Evolutionary conservation across 2,797 vertebrate species (phyloP).

Genomic region (Austrolebias charrua): DNA sequence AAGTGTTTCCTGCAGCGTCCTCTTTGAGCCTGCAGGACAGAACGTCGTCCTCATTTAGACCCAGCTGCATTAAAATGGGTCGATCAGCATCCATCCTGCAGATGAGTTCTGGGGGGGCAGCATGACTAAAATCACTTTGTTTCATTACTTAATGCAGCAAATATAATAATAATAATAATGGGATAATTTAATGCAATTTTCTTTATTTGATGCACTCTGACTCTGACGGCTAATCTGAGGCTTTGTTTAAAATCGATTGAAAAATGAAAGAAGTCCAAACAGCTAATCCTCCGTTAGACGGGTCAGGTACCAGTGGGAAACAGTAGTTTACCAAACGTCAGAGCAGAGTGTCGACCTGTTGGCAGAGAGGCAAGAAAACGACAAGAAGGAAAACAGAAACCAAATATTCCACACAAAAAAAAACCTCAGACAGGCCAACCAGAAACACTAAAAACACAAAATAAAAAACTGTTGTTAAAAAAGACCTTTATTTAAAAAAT

Average conservation of each 20-base stretch:
- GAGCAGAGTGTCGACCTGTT: neutral
- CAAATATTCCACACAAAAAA: too few species aligned
- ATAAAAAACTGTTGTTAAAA: too few species aligned
- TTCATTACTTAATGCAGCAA: slow-evolving; percentile 75
- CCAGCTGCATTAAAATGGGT: slow-evolving; percentile 46
- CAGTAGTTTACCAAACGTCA: neutral
- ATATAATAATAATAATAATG: slow-evolving; percentile 81
- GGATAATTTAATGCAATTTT: slow-evolving; percentile 42
- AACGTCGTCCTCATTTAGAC: slow-evolving; percentile 44
- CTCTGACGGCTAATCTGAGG: slow-evolving; percentile 76
- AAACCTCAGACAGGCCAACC: neutral
- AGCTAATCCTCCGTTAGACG: slow-evolving; percentile 42
- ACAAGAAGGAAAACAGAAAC: neutral
- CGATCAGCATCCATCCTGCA: slow-evolving; percentile 71
- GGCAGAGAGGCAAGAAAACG: neutral
- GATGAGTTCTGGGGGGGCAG: slow-evolving; percentile 61
- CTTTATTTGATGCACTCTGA: slow-evolving; percentile 45
- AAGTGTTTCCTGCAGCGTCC: neutral
- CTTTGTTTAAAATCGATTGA: slow-evolving; percentile 74
- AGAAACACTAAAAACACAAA: neutral
- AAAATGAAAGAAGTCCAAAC: slow-evolving; percentile 58
- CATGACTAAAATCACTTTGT: slow-evolving; percentile 68
- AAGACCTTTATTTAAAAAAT: too few species aligned
- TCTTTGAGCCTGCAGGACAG: neutral
- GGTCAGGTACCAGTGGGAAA: slow-evolving; percentile 27